phyloP scores from a whole-genome alignment of 2,888 invertebrate genomes.

The Synergus umbraculus region DNA sequence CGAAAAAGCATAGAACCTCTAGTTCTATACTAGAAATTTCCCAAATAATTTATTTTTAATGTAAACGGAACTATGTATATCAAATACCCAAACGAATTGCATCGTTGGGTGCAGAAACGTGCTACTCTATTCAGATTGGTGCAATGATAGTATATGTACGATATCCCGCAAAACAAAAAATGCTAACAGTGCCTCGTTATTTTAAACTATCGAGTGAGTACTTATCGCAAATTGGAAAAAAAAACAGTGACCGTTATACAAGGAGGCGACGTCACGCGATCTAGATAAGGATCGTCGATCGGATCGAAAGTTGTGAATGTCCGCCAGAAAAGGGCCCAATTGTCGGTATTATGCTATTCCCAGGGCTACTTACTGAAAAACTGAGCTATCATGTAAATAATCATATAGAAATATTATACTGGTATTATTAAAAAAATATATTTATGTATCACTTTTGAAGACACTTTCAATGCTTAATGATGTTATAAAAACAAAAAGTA shows the following conservation, averaged over 20 bases:
- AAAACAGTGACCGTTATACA: constrained; percentile 46
- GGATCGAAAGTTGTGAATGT: constrained; percentile 31
- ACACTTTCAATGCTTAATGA: not conserved
- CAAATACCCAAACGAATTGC: not conserved
- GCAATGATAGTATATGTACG: constrained; percentile 8
- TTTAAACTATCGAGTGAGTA: constrained; percentile 36
- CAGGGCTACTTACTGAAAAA: too few relatives aligned
- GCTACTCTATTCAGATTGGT: constrained; percentile 32
- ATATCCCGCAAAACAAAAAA: constrained; percentile 30
- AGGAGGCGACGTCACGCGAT: constrained; percentile 42
- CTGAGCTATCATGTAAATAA: too few relatives aligned
- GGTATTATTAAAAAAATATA: too few relatives aligned
- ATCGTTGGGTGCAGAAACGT: constrained; percentile 15
- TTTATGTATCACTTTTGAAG: too few relatives aligned
- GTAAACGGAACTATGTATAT: too few relatives aligned
- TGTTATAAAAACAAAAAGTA: not conserved
- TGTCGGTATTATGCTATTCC: not conserved
- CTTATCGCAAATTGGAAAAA: constrained; percentile 41
- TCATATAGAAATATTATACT: too few relatives aligned
- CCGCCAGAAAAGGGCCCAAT: not conserved
- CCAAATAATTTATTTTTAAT: too few relatives aligned
- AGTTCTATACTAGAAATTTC: too few relatives aligned
- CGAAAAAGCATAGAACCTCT: too few relatives aligned
- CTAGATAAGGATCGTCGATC: constrained; percentile 44
- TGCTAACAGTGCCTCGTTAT: constrained; percentile 34